Base-by-base conservation (phyloP, 2,888 invertebrate species). In the Zygothrica quintamaculata region DNA sequence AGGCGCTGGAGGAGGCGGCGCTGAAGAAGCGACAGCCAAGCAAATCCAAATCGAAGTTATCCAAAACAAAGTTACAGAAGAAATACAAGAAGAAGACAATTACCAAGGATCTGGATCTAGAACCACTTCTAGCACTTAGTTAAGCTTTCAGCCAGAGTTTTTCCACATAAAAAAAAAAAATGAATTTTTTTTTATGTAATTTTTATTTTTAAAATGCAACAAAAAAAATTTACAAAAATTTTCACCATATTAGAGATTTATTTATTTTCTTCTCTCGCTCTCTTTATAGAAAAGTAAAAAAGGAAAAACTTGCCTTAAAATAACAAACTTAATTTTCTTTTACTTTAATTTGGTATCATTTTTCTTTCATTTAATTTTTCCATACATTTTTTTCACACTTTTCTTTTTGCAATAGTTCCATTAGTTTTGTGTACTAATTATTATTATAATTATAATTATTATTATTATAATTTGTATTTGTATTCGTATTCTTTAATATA, bases 41-140 rank as follows among this genome's bases (percentile, higher is more conserved):
- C 70, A 94, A 94, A 88, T 91, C 93, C 39, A 95, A 95, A 90
- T 92, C 93, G 57, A 95, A 95, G 89, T 90, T 95, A 52, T 92
- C 93, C 55, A 92, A 92, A 61, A 88, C 92, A 37, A 90, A 91
- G 55, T 90, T 92, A 25, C 92, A 93, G 74, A 93, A 91, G 75
- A 91, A 93, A 80, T 93, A 93, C 75, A 89, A 91, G 72, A 91
- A 91, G 72, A 90, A 93, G 70, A 56, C 84, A 5, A 75, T 78
- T 9, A 79, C 89, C 53, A 90, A 91, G 74, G 89, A 90, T 29
- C 50, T 57, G 22, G 91, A 91, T 11, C 87, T 89, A 50, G 91
- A 91, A 69, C 91, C 91, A 3, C 72, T 91, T 15, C 65, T 91
- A 77, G 91, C 91, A 6, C 75, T 91, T 51, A 91, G 90, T 76